Conservation (phyloP, 2,797 vertebrate species). For the Sternotherus odoratus region DNA sequence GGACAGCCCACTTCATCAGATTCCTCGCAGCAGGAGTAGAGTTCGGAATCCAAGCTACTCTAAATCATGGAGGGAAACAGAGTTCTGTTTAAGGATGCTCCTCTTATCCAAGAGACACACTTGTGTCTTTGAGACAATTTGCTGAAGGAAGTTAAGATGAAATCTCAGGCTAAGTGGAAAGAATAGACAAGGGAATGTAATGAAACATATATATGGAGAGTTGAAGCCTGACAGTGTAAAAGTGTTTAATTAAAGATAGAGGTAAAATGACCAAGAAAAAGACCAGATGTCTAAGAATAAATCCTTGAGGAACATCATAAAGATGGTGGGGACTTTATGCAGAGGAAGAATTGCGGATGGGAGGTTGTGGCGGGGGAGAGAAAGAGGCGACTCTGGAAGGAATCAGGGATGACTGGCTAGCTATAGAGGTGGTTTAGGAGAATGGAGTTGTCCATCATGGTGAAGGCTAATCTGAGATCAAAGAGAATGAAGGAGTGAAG, state of each 20-base stretch:
- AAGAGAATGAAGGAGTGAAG: background rate
- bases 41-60: background rate
- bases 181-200: background rate
- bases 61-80: background rate
- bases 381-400: background rate
- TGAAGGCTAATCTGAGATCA: constrained; percentile 44
- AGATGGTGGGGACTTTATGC: background rate
- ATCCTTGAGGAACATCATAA: background rate
- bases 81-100: background rate
- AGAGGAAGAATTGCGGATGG: background rate
- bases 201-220: background rate
- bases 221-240: background rate
- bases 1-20: background rate
- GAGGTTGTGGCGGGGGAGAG: background rate
- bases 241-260: accelerated
- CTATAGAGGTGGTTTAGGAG: background rate
- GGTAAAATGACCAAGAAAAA: background rate
- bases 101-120: background rate
- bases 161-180: background rate
- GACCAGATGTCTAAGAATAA: background rate
- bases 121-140: background rate
- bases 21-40: background rate
- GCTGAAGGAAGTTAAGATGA: background rate
- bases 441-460: constrained; percentile 33
- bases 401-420: background rate